Base-by-base conservation (phyloP, 64 coral and sea anemone genomes). In the Montipora efflorescens region DNA sequence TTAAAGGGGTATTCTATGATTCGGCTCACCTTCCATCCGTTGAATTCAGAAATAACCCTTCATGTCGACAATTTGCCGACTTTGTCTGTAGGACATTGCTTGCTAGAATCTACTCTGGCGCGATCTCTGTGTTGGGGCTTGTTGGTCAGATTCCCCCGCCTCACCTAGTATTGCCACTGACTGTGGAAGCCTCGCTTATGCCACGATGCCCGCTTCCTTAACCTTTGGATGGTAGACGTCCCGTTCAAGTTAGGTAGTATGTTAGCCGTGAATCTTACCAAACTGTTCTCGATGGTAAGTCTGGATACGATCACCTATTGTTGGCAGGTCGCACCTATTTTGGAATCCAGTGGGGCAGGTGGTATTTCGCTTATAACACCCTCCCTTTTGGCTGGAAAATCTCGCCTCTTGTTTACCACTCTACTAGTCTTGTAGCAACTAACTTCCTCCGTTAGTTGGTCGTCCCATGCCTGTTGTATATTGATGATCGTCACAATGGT, bases 141-240 rank as follows among this genome's bases (percentile, higher is more conserved):
- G 50, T 90, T 15, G 69, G 21, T 50, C 52, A 84, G 5, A 9
- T 43, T 19, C 0, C 7, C 5, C 79, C 70, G 0, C 79, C 51
- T 3, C 19, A 28, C 28, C 59, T 94, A 48, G 93, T 90, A 9
- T 16, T 89, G 5, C 78, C 78, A 1, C 5, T 83, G 7, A 82
- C 49, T 13, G 67, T 90, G 10, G 0, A 67, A 90, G 53, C 87
- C 78, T 19, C 48, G 79, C 8, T 22, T 94, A 22, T 23, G 7
- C 70, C 70, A 74, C n/a, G 84, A 94, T 51, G 59, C 78, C 7
- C 75, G 86, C 0, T 89, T 62, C 73, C 12, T 83, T 4, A 89
- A 83, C 18, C 23, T 94, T 19, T 89, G 66, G 76, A 87, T 93
- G 10, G 47, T 25, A 36, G 83, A 93, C 28, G 19, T 87, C 3